A percentile compares a stretch with the other conserved stretches of the same genome.
These are phyloP conservation scores for Cyclophora albipunctata DNA, from an alignment of 2,888 invertebrate species.

Conservation along the genomic window DNA sequence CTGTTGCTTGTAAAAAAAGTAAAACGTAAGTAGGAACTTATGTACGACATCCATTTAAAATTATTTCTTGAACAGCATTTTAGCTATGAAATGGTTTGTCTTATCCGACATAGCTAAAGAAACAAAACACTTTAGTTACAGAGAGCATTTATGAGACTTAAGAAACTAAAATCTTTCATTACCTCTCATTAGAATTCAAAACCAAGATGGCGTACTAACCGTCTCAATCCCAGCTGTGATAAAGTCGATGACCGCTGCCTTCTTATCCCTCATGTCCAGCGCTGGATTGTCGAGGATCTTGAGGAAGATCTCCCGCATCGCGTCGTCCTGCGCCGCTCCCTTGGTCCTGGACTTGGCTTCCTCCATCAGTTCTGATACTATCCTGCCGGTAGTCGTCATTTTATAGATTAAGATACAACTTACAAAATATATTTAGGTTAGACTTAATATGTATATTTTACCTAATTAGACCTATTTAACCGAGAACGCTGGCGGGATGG, in stretches of 20 bases:
- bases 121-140: too few species aligned
- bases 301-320: conserved; percentile 82
- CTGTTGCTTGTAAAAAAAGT: too few species aligned
- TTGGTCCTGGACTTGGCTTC: conserved; percentile 75
- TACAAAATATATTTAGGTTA: too few species aligned
- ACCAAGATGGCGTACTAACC: conserved; percentile 52
- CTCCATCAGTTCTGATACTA: conserved; percentile 86
- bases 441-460: too few species aligned
- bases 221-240: conserved; percentile 92
- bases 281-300: conserved; percentile 82
- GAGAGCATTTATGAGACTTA: too few species aligned
- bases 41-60: too few species aligned
- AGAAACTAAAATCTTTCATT: too few species aligned
- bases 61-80: too few species aligned
- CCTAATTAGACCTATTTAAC: not conserved
- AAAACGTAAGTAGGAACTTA: too few species aligned
- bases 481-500: not conserved
- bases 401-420: not conserved
- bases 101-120: too few species aligned
- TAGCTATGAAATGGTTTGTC: too few species aligned
- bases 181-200: too few species aligned
- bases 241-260: conserved; percentile 89
- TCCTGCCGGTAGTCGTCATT: conserved; percentile 56
- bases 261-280: conserved; percentile 86
- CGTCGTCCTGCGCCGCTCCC: conserved; percentile 75